Conservation (phyloP, 2,797 vertebrate species). For the Botia kubotai region DNA sequence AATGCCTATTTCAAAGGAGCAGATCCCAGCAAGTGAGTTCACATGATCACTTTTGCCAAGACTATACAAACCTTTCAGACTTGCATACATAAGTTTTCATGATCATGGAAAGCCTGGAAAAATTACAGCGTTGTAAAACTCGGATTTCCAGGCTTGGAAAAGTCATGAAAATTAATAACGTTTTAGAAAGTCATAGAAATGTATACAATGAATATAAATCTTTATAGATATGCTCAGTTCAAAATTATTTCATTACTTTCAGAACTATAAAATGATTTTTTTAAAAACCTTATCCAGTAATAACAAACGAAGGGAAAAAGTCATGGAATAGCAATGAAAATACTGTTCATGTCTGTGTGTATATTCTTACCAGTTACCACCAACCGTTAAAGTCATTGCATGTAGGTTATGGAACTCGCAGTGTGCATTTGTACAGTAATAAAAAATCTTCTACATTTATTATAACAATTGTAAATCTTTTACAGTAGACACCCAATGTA, state of each 20-base stretch:
- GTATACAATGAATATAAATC: neutral
- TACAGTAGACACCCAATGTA: neutral
- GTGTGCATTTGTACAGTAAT: neutral
- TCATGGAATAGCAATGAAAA: neutral
- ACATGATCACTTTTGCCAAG: constrained; percentile 66
- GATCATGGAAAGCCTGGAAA: neutral
- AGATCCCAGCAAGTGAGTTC: constrained; percentile 93
- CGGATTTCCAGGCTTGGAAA: neutral
- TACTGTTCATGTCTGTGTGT: neutral
- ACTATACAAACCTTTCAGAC: constrained; percentile 2
- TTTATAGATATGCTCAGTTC: neutral
- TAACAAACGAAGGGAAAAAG: neutral
- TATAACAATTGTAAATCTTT: neutral
- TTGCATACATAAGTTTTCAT: neutral
- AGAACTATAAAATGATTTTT: neutral
- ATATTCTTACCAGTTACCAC: neutral
- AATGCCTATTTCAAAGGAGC: constrained; percentile 99
- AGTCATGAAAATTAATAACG: neutral
- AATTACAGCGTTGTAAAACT: neutral
- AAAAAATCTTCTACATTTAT: neutral
- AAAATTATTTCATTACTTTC: neutral
- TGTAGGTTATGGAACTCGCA: neutral
- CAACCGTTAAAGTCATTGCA: neutral
- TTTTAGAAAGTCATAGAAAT: neutral
- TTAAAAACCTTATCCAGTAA: neutral